Evolutionary conservation across 2,797 vertebrate genomes (phyloP), one percentile per base, ranked within the genome.

Genomic region (Rhinella marina): DNA sequence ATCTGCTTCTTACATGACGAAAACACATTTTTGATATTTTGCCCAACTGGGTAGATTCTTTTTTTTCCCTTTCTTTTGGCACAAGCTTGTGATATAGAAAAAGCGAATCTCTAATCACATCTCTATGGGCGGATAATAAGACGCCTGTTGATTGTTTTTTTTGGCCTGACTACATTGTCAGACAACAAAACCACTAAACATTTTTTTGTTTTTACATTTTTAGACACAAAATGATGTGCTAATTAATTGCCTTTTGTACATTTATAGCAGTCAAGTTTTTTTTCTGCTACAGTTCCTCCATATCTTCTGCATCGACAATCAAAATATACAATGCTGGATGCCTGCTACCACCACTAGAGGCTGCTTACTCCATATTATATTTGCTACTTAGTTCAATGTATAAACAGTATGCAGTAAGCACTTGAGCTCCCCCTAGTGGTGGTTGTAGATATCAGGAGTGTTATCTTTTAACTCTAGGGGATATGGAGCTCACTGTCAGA

Each of bases 21-120:
- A 85, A 85, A 77, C 56, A 77, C 72, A 77, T 85, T 64, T 85
- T 85, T 85, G 83, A 77, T 73, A 41, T 27, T 54, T 72, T 75
- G 68, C 82, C 68, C 82, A 73, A 59, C 29, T 73, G 68, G 82
- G 68, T 56, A 73, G 19, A 41, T 62, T 62, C 50, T 19, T 23
- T 12, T 72, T 73, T 57, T 52, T 4, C 21, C 2, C 3, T 54
- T 6, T 76, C 23, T 52, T 29, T 73, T 84, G 82, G 82, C 82
- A 32, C 66, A 9, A 11, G 50, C n/a, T 29, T 70, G 10, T 82
- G 9, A 66, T 23, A 27, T 32, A 57, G 21, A 70, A 29, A 64
- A 62, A 82, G 16, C 2, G 16, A 27, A 72, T 83, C 77, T 59
- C 8, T 21, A 81, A 61, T 62, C 3, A 12, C 29, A 12, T 54